Conservation (phyloP, 1,140 invertebrate species). For the Epicauta chinensis region DNA sequence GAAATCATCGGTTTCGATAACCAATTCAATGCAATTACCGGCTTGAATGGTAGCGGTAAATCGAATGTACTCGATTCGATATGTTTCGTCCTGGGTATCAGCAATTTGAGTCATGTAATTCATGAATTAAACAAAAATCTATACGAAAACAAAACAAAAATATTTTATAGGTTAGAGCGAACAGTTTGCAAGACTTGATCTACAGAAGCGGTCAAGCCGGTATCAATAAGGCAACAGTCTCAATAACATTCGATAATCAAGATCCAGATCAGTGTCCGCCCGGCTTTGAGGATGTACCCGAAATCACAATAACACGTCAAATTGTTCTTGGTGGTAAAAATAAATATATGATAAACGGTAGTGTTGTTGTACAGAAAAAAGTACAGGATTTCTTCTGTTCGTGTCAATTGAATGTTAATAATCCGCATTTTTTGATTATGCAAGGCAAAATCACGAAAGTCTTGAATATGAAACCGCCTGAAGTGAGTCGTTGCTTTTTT, state of each 20-base stretch:
- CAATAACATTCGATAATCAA: slow-evolving; percentile 91
- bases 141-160: too few relatives aligned
- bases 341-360: slow-evolving; percentile 94
- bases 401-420: slow-evolving; percentile 13
- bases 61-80: slow-evolving; percentile 98
- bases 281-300: slow-evolving; percentile 87
- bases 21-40: slow-evolving; percentile 97
- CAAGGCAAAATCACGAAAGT: slow-evolving; percentile 99
- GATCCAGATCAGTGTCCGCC: slow-evolving; percentile 79
- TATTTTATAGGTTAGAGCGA: slow-evolving; percentile 72
- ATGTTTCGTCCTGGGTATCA: slow-evolving; percentile 95
- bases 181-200: slow-evolving; percentile 87
- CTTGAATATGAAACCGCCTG: slow-evolving; percentile 96
- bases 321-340: slow-evolving; percentile 76
- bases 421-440: slow-evolving; percentile 66
- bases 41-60: slow-evolving; percentile 98
- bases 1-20: slow-evolving; percentile 92
- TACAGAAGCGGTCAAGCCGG: slow-evolving; percentile 97
- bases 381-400: slow-evolving; percentile 62
- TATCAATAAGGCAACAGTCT: slow-evolving; percentile 92
- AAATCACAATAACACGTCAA: slow-evolving; percentile 91
- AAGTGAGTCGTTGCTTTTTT: too few relatives aligned
- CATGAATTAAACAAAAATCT: not conserved
- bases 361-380: slow-evolving; percentile 79
- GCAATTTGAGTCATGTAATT: slow-evolving; percentile 85